Conservation (phyloP, 2,797 vertebrate species). For the Hemitrygon akajei region DNA sequence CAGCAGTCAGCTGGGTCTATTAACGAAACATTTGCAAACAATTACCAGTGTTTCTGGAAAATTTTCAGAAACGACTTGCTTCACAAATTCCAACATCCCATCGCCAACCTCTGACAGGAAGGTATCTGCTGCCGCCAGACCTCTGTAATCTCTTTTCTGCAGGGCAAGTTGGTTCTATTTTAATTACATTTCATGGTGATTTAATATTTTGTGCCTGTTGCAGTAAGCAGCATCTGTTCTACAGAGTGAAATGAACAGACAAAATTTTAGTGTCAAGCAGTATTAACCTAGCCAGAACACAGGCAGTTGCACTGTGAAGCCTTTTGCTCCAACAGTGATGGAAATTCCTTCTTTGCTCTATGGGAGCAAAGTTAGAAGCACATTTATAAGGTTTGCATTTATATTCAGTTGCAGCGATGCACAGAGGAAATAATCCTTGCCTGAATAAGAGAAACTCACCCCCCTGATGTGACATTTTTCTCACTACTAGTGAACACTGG, state of each 20-base stretch:
- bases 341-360: background rate
- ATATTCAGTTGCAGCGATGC: background rate
- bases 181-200: background rate
- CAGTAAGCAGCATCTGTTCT: background rate
- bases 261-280: background rate
- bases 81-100: background rate
- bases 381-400: background rate
- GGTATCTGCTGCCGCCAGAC: background rate
- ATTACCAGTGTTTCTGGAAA: background rate
- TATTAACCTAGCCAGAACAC: too few species aligned
- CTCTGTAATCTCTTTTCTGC: background rate
- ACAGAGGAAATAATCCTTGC: conserved; percentile 5
- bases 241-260: background rate
- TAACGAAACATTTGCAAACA: background rate
- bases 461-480: background rate
- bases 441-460: background rate
- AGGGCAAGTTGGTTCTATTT: background rate
- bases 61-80: background rate
- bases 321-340: background rate
- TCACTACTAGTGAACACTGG: background rate
- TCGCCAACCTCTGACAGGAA: background rate
- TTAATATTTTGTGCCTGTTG: background rate
- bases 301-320: background rate
- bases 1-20: background rate
- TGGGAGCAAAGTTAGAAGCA: background rate